Percentiles rank a stretch among this genome's conserved stretches.
phyloP scores from a whole-genome alignment of 92 coral and sea anemone species.

The Meandrina meandrites region DNA sequence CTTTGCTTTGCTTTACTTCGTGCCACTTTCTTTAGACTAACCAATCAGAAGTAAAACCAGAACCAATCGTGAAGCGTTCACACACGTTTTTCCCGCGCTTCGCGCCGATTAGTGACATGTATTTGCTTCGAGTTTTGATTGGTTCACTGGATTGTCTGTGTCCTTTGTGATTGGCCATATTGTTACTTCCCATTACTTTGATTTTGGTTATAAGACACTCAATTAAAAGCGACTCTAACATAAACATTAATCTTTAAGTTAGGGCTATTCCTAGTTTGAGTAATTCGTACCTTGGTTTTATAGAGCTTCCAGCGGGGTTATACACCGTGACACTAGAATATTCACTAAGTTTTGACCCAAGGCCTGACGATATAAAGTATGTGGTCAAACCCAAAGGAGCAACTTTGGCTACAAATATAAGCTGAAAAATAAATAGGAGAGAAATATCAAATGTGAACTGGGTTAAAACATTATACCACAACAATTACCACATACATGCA shows the following conservation, averaged over 20 bases:
- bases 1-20: no score
- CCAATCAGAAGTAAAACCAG: no score
- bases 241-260: neutral
- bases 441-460: neutral
- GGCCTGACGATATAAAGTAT: constrained; percentile 60
- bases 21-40: no score
- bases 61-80: no score
- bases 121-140: no score
- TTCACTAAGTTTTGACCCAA: constrained; percentile 32
- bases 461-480: no score
- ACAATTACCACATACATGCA: neutral
- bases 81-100: no score
- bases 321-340: constrained; percentile 42
- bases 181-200: no score
- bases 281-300: constrained; percentile 17
- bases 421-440: constrained; percentile 40
- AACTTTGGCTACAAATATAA: constrained; percentile 69
- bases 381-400: constrained; percentile 74
- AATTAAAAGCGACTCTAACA: neutral
- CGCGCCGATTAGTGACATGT: no score
- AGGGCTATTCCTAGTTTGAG: neutral
- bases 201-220: no score
- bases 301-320: constrained; percentile 19
- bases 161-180: no score
- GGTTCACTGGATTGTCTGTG: no score